A percentile compares a stretch with the other conserved stretches of the same genome.
Evolutionary conservation across 2,797 vertebrate species (phyloP).

Genomic region (Melanotaenia trifasciata): DNA sequence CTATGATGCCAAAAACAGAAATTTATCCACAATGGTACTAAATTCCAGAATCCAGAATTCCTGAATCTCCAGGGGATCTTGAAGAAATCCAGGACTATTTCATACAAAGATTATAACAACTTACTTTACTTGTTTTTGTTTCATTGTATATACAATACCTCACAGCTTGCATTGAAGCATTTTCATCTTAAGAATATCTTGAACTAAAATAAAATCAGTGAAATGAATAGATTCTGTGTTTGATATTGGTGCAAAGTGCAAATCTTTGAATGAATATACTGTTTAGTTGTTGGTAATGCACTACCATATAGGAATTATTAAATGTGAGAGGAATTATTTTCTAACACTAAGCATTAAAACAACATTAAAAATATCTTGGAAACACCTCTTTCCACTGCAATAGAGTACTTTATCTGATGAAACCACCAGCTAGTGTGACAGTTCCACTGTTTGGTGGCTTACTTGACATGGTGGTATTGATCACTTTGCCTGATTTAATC

Average conservation of each 20-base stretch:
- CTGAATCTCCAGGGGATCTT: too few relatives aligned
- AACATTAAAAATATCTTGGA: conserved; percentile 25
- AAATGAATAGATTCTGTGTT: neutral
- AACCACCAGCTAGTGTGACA: conserved; percentile 63
- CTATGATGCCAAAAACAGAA: too few relatives aligned
- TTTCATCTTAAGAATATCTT: neutral
- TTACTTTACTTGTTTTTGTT: too few relatives aligned
- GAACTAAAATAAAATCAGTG: neutral
- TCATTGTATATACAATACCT: neutral
- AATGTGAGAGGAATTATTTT: neutral
- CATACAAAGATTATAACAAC: too few relatives aligned
- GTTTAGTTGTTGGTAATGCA: neutral
- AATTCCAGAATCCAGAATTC: too few relatives aligned
- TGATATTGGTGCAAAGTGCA: neutral
- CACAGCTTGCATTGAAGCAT: neutral
- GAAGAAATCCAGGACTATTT: too few relatives aligned
- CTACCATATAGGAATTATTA: neutral
- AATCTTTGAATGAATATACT: neutral
- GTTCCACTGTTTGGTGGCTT: conserved; percentile 61
- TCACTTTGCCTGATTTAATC: conserved; percentile 74
- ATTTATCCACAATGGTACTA: too few relatives aligned
- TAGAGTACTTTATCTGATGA: conserved; percentile 59
- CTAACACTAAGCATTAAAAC: neutral
- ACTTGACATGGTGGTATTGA: conserved; percentile 66
- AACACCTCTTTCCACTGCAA: conserved; percentile 20